Conservation (phyloP, 2,113 vertebrate genomes). For the Ochotona princeps region DNA sequence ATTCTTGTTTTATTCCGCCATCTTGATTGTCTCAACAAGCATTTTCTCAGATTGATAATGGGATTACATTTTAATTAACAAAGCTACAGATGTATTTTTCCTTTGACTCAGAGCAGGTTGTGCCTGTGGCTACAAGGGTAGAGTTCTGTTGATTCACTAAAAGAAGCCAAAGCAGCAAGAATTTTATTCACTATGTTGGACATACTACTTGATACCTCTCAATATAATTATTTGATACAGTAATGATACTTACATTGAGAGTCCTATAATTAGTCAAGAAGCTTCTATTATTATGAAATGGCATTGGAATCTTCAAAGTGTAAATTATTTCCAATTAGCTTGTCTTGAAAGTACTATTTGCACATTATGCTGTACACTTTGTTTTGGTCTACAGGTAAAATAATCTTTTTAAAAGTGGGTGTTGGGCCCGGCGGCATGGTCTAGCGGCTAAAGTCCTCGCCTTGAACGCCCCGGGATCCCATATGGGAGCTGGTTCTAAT, state of each 20-base stretch:
- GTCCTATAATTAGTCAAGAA: neutral
- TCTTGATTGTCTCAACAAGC: neutral
- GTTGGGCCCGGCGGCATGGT: no score
- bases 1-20: no score
- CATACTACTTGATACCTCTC: neutral
- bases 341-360: neutral
- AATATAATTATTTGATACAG: neutral
- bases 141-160: neutral
- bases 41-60: neutral
- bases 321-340: neutral
- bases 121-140: neutral
- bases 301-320: neutral
- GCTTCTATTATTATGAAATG: neutral
- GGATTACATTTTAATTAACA: neutral
- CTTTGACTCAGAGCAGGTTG: neutral
- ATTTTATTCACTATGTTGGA: neutral
- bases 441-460: no score
- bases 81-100: neutral
- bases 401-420: neutral
- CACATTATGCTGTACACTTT: neutral
- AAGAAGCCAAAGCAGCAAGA: neutral
- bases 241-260: neutral
- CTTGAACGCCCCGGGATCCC: no score
- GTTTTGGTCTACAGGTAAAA: neutral
- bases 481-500: no score